Evolutionary conservation across 2,113 vertebrate genomes (phyloP), one percentile per base, ranked within the genome.

Genomic region (Anolis sagrei): DNA sequence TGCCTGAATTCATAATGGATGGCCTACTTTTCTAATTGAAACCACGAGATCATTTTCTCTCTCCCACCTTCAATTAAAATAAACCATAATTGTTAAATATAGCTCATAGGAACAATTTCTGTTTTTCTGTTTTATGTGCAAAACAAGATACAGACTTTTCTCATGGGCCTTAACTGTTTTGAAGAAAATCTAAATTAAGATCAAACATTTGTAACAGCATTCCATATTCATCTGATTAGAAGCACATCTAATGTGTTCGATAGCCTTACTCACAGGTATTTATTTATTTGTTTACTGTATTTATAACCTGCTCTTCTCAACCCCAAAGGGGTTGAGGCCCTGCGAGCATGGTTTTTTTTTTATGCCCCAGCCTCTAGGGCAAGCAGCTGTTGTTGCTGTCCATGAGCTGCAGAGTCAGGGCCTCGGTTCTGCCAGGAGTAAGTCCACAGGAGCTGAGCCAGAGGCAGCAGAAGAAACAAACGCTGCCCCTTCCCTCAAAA

Each of bases 1-100:
- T 90, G 51, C 29, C 69, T 93, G 87, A 95, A 85, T 93, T 92
- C 84, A 91, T 92, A 93, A 89, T 81, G 84, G 27, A 66, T 91
- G 51, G 4, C 74, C 76, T 91, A 86, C 69, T 92, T 93, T 94
- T 89, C 82, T 44, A 91, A 91, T 83, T 91, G 88, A 90, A 91
- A 90, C 90, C 91, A 93, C 70, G 69, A 88, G 89, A 75, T 86
- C 84, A 92, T 85, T 80, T 44, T 80, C 61, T 39, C 73, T 68
- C 86, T 66, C 70, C 19, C 19, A 83, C 2, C 36, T 70, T 84
- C 69, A 36, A 69, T 44, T 18, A 62, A 93, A 89, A 62, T 2
- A 9, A 27, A 49, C 36, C 89, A 84, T 87, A 81, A 27, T 11
- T 84, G 79, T 86, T 81, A 80, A 87, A 73, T 44, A 39, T 3